Base-by-base conservation (phyloP, 2,888 invertebrate genomes). In the Thalpophila matura region DNA sequence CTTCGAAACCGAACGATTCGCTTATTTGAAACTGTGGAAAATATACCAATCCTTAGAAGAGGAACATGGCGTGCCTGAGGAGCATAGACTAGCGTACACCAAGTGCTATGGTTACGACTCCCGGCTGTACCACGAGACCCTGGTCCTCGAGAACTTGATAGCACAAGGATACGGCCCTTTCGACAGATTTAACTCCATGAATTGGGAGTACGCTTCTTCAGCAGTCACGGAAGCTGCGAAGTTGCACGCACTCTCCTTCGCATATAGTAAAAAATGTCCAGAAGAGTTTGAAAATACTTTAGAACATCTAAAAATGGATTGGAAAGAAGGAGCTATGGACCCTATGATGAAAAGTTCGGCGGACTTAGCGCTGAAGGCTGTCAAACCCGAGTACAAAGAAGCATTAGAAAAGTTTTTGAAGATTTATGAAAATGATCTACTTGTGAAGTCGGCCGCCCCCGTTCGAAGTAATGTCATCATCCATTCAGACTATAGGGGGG, bases 231-330 rank as follows among this genome's bases (percentile, higher is more conserved):
- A 82, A 9, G 60, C 89, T 46, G 90, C 87, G 0, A 87, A 86
- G 61, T 74, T 89, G 4, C 91, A 92, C 53, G 87, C 90, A 0
- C 70, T 89, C 0, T 89, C 89, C 0, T 79, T 89, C 5, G 89
- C 86, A 0, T 80, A 82, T 50, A 75, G 73, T 29, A 75, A 82
- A 37, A 78, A 84, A 35, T 20, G 82, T 14, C 88, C 86, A 3
- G 79, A 85, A 40, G 70, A 77, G 14, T 89, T 82, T 29, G 43
- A 67, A 4, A 38, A 37, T 2, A 0, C 33, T 4, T 5, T 42
- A 5, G 16, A 31, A 0, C 14, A 9, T 0, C 4, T 59, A 3
- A 42, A 47, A 24, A 0, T 29, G 3, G 40, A 27, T 9, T 53
- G 18, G 22, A 4, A 14, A 3, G 18, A 50, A 7, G 16, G 3